These are phyloP conservation scores for Calyptommatus sinebrachiatus DNA, from an alignment of 2,113 vertebrate species.

Conservation along the genomic window DNA sequence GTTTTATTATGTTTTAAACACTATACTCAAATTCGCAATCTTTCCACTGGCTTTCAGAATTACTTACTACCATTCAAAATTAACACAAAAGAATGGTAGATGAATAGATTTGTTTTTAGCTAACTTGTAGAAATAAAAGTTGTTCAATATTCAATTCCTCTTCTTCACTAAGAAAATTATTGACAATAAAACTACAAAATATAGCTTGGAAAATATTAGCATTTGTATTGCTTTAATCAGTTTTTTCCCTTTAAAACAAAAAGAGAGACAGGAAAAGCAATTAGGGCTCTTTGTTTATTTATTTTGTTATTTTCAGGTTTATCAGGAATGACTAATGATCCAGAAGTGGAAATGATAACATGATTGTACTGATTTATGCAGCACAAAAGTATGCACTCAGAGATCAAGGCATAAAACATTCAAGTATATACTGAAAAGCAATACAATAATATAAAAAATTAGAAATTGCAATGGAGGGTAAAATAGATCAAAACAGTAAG, in stretches of 20 bases:
- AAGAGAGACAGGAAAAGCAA: background rate
- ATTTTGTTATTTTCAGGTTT: too few species aligned
- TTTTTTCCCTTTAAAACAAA: background rate
- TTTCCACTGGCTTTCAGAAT: slow-evolving; percentile 33
- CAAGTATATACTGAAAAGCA: too few species aligned
- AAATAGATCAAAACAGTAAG: too few species aligned
- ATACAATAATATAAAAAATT: too few species aligned
- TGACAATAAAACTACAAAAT: slow-evolving; percentile 30
- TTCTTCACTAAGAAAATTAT: slow-evolving; percentile 10
- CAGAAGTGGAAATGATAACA: too few species aligned
- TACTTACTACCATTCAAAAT: slow-evolving; percentile 26
- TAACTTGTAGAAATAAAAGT: slow-evolving; percentile 22
- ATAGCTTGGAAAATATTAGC: slow-evolving; percentile 16
- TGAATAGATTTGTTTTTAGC: slow-evolving; percentile 37
- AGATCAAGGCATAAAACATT: too few species aligned
- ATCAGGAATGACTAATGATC: too few species aligned
- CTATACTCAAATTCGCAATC: slow-evolving; percentile 39
- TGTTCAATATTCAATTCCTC: background rate
- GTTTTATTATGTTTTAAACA: slow-evolving; percentile 49
- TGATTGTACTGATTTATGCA: too few species aligned
- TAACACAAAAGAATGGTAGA: slow-evolving; percentile 11
- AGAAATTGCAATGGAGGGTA: too few species aligned
- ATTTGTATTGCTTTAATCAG: slow-evolving; percentile 13
- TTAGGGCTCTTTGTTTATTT: too few species aligned
- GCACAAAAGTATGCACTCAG: too few species aligned